These are phyloP conservation scores for Artibeus lituratus DNA, from an alignment of 2,797 vertebrate species.

Conservation along the genomic window DNA sequence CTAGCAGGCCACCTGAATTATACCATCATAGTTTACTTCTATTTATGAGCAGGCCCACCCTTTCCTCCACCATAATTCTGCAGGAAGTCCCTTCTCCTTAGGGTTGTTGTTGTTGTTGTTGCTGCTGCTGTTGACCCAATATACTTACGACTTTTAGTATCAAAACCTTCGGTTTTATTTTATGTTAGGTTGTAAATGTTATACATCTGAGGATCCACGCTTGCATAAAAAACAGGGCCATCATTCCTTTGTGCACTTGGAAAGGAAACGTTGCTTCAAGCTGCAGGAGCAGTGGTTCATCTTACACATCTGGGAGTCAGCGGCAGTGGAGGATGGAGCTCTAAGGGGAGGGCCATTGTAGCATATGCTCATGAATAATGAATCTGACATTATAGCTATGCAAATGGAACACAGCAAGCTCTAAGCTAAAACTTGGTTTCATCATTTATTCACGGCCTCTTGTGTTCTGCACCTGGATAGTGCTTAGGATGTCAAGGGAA, in stretches of 20 bases:
- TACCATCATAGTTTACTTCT: neutral
- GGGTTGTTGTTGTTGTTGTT: neutral
- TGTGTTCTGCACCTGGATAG: constrained; percentile 53
- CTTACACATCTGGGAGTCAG: constrained; percentile 51
- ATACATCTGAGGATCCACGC: constrained; percentile 57
- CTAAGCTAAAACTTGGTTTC: constrained; percentile 66
- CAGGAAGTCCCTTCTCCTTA: constrained; percentile 14
- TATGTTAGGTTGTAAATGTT: constrained; percentile 69
- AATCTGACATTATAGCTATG: constrained; percentile 71
- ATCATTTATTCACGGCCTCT: constrained; percentile 68
- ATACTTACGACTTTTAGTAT: constrained; percentile 31
- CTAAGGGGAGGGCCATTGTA: constrained; percentile 58
- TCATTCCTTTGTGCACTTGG: constrained; percentile 48
- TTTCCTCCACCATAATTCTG: neutral
- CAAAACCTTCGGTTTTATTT: constrained; percentile 58
- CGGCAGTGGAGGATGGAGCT: neutral
- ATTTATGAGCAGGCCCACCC: neutral
- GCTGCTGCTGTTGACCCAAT: constrained; percentile 48
- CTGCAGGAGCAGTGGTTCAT: constrained; percentile 67
- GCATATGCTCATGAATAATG: constrained; percentile 79
- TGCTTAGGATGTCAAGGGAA: constrained; percentile 33
- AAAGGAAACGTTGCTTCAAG: constrained; percentile 73
- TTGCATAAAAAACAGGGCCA: constrained; percentile 74
- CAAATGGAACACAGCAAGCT: constrained; percentile 72
- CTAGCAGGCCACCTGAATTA: neutral